A percentile compares a stretch with the other conserved stretches of the same genome.
Conservation (phyloP, 1,140 invertebrate species). For the Apocrypta bakeri region DNA sequence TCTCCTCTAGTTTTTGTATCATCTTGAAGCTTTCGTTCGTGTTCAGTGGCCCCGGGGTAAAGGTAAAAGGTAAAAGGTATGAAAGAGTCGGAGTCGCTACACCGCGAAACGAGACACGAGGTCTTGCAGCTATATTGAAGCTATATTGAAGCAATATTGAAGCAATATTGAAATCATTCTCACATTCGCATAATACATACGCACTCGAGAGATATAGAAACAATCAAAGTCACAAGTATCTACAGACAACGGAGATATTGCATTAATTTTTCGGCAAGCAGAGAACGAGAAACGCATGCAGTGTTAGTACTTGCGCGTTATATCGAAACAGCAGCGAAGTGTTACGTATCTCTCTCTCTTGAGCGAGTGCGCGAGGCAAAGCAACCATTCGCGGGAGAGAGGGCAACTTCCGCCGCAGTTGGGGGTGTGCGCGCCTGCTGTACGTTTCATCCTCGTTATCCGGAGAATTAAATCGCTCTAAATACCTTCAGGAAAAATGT, state of each 20-base stretch:
- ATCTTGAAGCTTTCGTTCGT: too few relatives aligned
- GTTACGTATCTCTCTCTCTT: background rate
- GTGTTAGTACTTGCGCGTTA: background rate
- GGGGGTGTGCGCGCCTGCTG: background rate
- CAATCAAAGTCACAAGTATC: background rate
- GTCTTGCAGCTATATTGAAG: too few relatives aligned
- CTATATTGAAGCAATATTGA: too few relatives aligned
- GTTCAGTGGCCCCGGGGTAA: too few relatives aligned
- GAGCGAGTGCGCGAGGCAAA: background rate
- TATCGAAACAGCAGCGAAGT: background rate
- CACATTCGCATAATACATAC: too few relatives aligned
- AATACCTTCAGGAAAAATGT: slow-evolving; percentile 77
- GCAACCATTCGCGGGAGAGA: background rate
- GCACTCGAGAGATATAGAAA: too few relatives aligned
- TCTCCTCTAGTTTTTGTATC: too few relatives aligned
- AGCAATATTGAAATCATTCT: too few relatives aligned
- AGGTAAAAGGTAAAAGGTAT: too few relatives aligned
- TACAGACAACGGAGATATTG: background rate
- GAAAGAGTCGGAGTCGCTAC: too few relatives aligned
- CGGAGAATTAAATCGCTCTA: background rate
- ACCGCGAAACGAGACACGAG: too few relatives aligned
- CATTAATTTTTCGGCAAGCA: background rate
- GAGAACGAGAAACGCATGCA: background rate
- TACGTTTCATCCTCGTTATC: background rate
- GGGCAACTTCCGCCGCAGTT: slow-evolving; percentile 3